A percentile compares a stretch with the other conserved stretches of the same genome.
Evolutionary conservation across 2,113 vertebrate genomes (phyloP).

Genomic region (Arenaria interpres): DNA sequence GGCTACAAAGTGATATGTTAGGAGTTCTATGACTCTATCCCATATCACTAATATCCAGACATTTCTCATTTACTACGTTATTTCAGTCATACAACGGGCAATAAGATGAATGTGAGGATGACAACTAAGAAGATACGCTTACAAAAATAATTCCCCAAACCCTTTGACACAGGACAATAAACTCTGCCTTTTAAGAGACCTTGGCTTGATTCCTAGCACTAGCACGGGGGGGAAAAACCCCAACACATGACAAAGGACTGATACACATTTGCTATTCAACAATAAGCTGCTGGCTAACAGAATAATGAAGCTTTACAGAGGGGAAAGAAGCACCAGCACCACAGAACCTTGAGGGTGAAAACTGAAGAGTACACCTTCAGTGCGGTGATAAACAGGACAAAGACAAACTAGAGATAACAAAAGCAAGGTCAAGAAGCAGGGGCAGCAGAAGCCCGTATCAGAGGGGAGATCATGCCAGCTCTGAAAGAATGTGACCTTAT

Average conservation of each 20-base stretch:
- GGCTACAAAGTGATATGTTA: not conserved
- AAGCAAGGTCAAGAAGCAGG: slow-evolving; percentile 20
- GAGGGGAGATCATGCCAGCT: not conserved
- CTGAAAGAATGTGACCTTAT: not conserved
- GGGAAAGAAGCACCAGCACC: not conserved
- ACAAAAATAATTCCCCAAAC: not conserved
- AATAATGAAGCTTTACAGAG: not conserved
- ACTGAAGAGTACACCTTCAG: not conserved
- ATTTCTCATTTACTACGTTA: not conserved
- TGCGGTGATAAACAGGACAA: not conserved
- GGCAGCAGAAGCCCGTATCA: not conserved
- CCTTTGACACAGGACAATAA: not conserved
- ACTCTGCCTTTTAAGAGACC: not conserved
- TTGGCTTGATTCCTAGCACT: not conserved
- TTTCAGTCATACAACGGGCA: not conserved
- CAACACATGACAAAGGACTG: not conserved
- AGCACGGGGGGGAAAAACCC: accelerated
- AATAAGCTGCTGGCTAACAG: not conserved
- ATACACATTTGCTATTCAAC: not conserved
- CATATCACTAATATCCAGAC: not conserved
- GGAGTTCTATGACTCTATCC: not conserved
- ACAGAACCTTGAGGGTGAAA: not conserved
- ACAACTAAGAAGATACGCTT: not conserved
- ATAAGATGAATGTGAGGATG: not conserved
- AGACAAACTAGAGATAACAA: not conserved